These are phyloP conservation scores for Gulo gulo DNA, from an alignment of 2,113 vertebrate species.

Conservation along the genomic window DNA sequence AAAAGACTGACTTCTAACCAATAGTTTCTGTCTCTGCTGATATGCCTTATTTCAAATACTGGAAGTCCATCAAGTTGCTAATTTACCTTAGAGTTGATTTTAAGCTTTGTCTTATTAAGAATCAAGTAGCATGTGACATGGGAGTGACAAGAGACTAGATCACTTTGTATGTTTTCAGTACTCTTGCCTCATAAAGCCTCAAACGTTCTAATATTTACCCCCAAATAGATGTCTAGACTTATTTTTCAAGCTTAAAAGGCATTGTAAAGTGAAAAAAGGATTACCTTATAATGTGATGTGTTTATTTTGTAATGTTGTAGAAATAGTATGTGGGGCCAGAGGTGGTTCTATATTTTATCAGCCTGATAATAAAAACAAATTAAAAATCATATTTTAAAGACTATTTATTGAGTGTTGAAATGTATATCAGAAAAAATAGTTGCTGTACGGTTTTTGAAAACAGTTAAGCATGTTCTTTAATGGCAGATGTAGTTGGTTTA, in stretches of 20 bases:
- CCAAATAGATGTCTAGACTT: not conserved
- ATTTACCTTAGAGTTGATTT: not conserved
- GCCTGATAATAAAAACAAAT: not conserved
- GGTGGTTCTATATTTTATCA: not conserved
- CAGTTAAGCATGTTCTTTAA: not conserved
- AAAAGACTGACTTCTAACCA: not conserved
- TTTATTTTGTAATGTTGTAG: not conserved
- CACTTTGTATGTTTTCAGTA: not conserved
- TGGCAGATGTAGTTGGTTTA: not conserved
- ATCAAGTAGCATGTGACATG: not conserved
- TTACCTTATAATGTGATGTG: not conserved
- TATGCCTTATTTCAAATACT: not conserved
- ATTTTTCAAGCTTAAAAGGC: not conserved
- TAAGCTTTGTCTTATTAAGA: not conserved
- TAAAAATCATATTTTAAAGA: not conserved
- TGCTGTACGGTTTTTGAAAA: not conserved
- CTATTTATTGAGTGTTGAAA: not conserved
- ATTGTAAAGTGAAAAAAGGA: not conserved
- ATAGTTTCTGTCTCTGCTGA: not conserved
- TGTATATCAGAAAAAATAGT: not conserved
- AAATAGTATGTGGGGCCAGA: not conserved
- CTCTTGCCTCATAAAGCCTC: not conserved
- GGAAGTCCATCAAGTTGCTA: not conserved
- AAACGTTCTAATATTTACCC: not conserved
- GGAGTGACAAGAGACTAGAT: not conserved